These are phyloP conservation scores for Rhabdophis nuchalis DNA, from an alignment of 2,797 vertebrate genomes.

Conservation along the genomic window DNA sequence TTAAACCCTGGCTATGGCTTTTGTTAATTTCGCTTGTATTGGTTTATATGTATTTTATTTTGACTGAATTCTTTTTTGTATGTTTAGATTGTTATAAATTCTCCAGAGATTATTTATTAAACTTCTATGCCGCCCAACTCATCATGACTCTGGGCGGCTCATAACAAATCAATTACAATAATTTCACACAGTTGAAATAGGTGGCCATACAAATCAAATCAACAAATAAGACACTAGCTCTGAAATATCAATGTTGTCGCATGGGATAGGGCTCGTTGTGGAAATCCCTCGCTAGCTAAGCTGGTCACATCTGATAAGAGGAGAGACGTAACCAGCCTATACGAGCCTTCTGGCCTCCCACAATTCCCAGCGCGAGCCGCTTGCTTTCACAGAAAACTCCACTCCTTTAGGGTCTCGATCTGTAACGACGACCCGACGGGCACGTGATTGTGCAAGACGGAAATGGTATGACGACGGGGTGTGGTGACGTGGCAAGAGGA, in stretches of 20 bases:
- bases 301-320: no score
- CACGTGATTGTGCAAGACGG: slow-evolving; percentile 50
- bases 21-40: background rate
- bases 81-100: background rate
- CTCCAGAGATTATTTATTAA: background rate
- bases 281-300: background rate
- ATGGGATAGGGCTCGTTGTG: no score
- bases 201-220: background rate
- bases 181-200: background rate
- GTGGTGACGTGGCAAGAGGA: slow-evolving; percentile 37
- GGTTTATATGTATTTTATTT: background rate
- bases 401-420: no score
- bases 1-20: background rate
- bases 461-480: slow-evolving; percentile 16
- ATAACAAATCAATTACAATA: background rate
- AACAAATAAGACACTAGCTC: background rate
- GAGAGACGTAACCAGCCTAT: fast-evolving
- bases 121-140: background rate
- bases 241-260: background rate
- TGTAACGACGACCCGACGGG: fast-evolving
- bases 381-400: background rate
- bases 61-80: background rate
- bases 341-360: background rate
- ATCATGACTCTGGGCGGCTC: background rate
- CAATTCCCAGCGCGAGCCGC: background rate